Percentiles rank a stretch among this genome's conserved stretches.
Evolutionary conservation across 1,140 invertebrate genomes (phyloP).

Genomic region (Scaptomyza hsui): DNA sequence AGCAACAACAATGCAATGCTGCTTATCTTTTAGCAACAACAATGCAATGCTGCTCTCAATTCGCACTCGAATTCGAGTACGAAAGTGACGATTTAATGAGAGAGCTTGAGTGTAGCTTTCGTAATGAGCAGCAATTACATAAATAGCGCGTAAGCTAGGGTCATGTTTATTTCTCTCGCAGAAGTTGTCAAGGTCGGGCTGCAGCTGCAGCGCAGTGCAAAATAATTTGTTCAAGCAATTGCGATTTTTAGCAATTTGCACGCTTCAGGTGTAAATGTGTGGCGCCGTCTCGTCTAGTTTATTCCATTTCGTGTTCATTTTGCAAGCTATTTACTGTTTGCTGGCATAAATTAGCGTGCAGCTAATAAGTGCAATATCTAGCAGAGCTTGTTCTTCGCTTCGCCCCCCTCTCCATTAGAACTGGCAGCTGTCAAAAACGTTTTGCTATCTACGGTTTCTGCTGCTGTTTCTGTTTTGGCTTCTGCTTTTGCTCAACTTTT

Average conservation of each 20-base stretch:
- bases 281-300: constrained; percentile 58
- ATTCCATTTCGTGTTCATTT: not conserved
- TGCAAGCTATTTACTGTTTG: constrained; percentile 31
- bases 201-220: constrained; percentile 4
- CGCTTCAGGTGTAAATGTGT: constrained; percentile 13
- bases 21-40: not conserved
- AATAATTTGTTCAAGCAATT: constrained; percentile 47
- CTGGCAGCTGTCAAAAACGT: constrained; percentile 71
- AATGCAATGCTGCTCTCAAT: not conserved
- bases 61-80: too few species aligned
- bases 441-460: constrained; percentile 41
- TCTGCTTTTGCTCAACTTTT: constrained; percentile 43
- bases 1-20: not conserved
- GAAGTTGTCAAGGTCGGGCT: constrained; percentile 3
- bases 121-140: not conserved
- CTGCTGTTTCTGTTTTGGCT: not conserved
- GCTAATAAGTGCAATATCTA: constrained; percentile 52
- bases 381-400: not conserved
- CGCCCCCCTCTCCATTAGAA: constrained; percentile 6
- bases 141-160: not conserved
- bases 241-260: constrained; percentile 61
- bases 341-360: constrained; percentile 72
- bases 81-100: not conserved
- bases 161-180: not conserved
- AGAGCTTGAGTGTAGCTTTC: not conserved